Evolutionary conservation across 1,140 invertebrate genomes (phyloP).

Genomic region (Antheraea mylitta): DNA sequence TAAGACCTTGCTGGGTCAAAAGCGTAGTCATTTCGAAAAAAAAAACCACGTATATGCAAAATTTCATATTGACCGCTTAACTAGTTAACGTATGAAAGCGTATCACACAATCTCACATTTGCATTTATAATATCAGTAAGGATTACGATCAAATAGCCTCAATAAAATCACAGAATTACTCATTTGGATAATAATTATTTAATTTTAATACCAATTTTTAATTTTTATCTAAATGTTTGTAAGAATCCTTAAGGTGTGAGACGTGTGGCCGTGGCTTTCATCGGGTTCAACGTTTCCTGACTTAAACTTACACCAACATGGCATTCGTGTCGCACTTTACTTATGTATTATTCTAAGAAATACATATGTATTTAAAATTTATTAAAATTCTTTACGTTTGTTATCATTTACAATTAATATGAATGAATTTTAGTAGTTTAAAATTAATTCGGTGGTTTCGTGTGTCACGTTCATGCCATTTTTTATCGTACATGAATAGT

Average conservation of each 20-base stretch:
- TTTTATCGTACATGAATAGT: neutral
- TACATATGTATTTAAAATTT: slow-evolving; percentile 10
- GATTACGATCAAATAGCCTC: no score
- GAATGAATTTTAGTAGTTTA: neutral
- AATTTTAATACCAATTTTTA: neutral
- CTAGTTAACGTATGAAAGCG: no score
- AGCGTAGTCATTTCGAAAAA: no score
- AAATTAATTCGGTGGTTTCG: neutral
- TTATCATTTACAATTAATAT: slow-evolving; percentile 5
- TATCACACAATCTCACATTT: no score
- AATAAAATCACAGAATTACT: no score
- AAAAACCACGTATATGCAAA: no score
- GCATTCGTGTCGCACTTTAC: slow-evolving; percentile 20
- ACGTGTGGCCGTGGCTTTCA: neutral
- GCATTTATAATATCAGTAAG: no score
- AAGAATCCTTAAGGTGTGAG: slow-evolving; percentile 1
- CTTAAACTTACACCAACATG: slow-evolving; percentile 18
- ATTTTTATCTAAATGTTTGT: neutral
- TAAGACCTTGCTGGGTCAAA: no score
- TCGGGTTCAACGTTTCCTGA: slow-evolving; percentile 21
- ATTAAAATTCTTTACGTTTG: neutral
- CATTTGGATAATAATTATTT: no score
- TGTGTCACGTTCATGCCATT: neutral
- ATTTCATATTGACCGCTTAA: no score
- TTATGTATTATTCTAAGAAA: slow-evolving; percentile 19